Evolutionary conservation across 2,113 vertebrate genomes (phyloP).

Genomic region (Colossoma macropomum): DNA sequence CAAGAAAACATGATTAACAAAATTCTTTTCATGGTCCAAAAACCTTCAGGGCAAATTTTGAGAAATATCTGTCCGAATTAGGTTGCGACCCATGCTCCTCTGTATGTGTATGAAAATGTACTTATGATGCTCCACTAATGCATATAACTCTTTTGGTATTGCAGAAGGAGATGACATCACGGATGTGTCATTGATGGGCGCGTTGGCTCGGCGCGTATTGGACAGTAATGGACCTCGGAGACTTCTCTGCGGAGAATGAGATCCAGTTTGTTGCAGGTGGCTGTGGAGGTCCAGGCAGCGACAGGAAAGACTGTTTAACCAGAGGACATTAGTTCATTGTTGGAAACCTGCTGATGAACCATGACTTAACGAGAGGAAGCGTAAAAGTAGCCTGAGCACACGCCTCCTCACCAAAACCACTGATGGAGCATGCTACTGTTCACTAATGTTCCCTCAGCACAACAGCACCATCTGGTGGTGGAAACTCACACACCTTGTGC

Average conservation of each 20-base stretch:
- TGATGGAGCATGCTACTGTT: not conserved
- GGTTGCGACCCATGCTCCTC: no score
- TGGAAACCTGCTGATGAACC: constrained; percentile 14
- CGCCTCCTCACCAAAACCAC: not conserved
- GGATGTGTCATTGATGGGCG: constrained; percentile 79
- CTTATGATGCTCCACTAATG: not conserved
- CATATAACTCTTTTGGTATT: constrained; percentile 61
- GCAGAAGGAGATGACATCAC: constrained; percentile 85
- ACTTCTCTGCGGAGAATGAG: not conserved
- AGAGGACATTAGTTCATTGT: constrained; percentile 3
- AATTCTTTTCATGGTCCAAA: no score
- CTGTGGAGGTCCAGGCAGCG: constrained; percentile 16
- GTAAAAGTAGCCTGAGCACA: not conserved
- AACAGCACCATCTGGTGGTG: constrained; percentile 41
- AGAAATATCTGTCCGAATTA: no score
- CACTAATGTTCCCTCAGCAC: not conserved
- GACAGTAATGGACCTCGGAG: not conserved
- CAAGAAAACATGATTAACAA: no score
- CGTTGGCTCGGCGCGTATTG: not conserved
- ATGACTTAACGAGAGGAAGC: constrained; percentile 11
- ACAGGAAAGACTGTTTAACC: constrained; percentile 18
- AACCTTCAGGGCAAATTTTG: no score
- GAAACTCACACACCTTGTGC: not conserved
- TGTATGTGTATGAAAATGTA: not conserved
- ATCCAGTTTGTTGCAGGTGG: constrained; percentile 6